Conservation (phyloP, 2,113 vertebrate species). For the Cyanistes caeruleus region DNA sequence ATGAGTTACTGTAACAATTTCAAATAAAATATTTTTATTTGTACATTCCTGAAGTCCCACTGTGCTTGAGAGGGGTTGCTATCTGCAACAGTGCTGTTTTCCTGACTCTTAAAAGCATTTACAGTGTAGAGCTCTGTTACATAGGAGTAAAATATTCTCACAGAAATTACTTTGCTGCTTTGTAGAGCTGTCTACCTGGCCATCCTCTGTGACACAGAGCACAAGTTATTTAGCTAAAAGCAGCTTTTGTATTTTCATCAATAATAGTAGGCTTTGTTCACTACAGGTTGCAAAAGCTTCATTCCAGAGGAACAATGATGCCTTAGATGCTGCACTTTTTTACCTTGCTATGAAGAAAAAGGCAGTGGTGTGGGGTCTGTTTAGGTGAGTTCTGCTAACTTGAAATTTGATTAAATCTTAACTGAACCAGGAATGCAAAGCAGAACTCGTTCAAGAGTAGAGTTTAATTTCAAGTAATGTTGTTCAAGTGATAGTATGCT, state of each 20-base stretch:
- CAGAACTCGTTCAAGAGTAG: neutral
- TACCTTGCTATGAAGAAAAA: constrained; percentile 99
- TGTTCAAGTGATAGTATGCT: neutral
- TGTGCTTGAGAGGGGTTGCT: neutral
- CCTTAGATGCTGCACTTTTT: constrained; percentile 94
- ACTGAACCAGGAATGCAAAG: neutral
- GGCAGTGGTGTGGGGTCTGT: constrained; percentile 96
- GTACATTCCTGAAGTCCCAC: neutral
- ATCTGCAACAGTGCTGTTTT: neutral
- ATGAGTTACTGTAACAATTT: neutral
- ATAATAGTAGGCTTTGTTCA: constrained; percentile 18
- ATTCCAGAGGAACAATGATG: constrained; percentile 94
- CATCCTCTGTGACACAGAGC: neutral
- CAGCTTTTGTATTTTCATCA: neutral
- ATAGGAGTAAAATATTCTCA: neutral
- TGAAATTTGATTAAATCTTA: neutral
- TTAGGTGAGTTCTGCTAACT: constrained; percentile 80
- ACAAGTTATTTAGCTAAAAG: neutral
- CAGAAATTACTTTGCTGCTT: neutral
- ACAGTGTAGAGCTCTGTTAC: neutral
- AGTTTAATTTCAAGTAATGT: neutral
- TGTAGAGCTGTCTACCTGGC: neutral
- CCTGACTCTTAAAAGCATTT: neutral
- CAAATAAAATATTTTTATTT: neutral
- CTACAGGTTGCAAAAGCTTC: constrained; percentile 89